phyloP scores from a whole-genome alignment of 2,113 vertebrate genomes.

The Tiliqua scincoides region DNA sequence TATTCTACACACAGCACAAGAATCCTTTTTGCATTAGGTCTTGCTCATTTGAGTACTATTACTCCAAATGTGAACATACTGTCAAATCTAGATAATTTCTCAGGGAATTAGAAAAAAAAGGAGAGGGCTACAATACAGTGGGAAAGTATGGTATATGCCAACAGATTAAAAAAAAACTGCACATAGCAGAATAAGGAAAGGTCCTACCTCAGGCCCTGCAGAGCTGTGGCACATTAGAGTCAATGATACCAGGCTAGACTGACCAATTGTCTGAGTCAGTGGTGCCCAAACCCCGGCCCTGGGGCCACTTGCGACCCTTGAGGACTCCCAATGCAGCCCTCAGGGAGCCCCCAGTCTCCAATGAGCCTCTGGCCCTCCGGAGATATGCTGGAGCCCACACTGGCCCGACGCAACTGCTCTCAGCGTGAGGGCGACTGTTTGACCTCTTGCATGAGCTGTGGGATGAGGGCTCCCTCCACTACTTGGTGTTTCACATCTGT shows the following conservation, averaged over 20 bases:
- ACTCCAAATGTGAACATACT: neutral
- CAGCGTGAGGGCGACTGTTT: no score
- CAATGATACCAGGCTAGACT: neutral
- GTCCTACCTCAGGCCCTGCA: neutral
- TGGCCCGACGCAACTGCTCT: no score
- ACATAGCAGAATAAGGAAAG: neutral
- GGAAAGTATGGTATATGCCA: neutral
- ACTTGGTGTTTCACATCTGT: no score
- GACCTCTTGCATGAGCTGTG: no score
- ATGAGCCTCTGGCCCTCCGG: no score
- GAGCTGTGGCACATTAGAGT: neutral
- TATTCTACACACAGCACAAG: neutral
- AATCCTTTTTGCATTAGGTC: neutral
- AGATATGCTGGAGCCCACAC: no score
- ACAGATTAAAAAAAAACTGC: neutral
- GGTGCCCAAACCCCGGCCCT: no score
- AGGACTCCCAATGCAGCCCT: no score
- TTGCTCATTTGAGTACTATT: neutral
- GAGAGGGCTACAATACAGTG: neutral
- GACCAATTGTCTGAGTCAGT: neutral
- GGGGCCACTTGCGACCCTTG: no score
- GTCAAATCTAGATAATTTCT: neutral
- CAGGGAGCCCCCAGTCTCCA: no score
- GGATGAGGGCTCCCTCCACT: no score
- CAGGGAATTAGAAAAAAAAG: neutral